A percentile compares a stretch with the other conserved stretches of the same genome.
Evolutionary conservation across 2,113 vertebrate species (phyloP).

Genomic region (Notarius lentiginosus): DNA sequence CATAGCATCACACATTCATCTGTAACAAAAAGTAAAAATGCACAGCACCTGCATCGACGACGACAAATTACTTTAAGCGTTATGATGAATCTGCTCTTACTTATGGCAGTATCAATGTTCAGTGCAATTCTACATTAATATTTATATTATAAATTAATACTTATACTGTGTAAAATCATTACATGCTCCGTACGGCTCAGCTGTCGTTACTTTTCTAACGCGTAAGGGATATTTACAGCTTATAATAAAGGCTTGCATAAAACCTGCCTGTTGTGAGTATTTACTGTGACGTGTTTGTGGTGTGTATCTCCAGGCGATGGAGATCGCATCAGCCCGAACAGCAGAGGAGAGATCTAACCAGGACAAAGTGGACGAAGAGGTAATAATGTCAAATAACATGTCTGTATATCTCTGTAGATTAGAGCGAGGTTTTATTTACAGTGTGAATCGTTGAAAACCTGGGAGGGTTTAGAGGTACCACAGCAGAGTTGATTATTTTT

Average conservation of each 20-base stretch:
- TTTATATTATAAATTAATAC: background rate
- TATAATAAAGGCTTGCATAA: background rate
- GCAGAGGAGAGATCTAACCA: slow-evolving; percentile 85
- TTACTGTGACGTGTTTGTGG: background rate
- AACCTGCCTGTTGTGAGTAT: background rate
- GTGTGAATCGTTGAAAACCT: background rate
- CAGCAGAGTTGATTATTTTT: background rate
- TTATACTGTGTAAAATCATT: background rate
- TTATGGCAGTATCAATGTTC: background rate
- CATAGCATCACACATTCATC: background rate
- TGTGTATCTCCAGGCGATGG: slow-evolving; percentile 81
- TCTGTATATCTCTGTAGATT: background rate
- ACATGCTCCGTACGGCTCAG: background rate
- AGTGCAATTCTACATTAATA: background rate
- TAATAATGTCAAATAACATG: slow-evolving; percentile 50
- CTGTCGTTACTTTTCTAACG: background rate
- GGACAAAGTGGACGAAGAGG: slow-evolving; percentile 93
- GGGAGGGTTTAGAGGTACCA: background rate
- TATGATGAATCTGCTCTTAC: background rate
- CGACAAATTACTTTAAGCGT: background rate
- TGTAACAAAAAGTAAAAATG: background rate
- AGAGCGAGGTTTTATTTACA: background rate
- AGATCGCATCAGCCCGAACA: slow-evolving; percentile 81
- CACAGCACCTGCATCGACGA: background rate
- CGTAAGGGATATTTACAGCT: background rate